Percentiles rank a stretch among this genome's conserved stretches.
These are phyloP conservation scores for Schrankia costaestrigalis DNA, from an alignment of 2,888 invertebrate species.

Conservation along the genomic window DNA sequence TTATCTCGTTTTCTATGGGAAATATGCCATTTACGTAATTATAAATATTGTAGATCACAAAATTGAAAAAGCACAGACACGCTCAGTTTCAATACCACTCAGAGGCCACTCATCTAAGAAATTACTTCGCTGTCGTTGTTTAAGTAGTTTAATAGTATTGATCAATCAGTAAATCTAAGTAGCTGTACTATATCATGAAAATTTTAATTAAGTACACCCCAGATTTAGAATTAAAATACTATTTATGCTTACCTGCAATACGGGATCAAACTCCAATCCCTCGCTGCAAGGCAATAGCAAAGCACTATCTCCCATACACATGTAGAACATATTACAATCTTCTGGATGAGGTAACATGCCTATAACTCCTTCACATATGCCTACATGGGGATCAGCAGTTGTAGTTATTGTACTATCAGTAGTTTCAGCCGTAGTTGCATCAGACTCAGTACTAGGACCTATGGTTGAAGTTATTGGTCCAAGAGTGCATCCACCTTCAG, in stretches of 20 bases:
- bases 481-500: slow-evolving; percentile 1
- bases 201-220: too few species aligned
- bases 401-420: not conserved
- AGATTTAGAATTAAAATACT: not conserved
- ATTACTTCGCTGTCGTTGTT: too few species aligned
- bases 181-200: too few species aligned
- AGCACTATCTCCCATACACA: slow-evolving; percentile 42
- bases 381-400: not conserved
- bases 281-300: slow-evolving; percentile 33
- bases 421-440: slow-evolving; percentile 3
- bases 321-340: slow-evolving; percentile 43
- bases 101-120: too few species aligned
- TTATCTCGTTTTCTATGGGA: too few species aligned
- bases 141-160: too few species aligned
- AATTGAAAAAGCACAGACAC: too few species aligned
- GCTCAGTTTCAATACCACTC: too few species aligned
- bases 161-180: too few species aligned
- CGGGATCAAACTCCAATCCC: slow-evolving; percentile 40
- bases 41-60: too few species aligned
- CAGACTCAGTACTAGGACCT: slow-evolving; percentile 3
- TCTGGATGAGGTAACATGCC: slow-evolving; percentile 36
- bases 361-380: not conserved
- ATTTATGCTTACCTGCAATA: slow-evolving; percentile 6
- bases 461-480: not conserved
- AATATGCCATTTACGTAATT: too few species aligned